Conservation (phyloP, 2,113 vertebrate species). For the Cettia cetti region DNA sequence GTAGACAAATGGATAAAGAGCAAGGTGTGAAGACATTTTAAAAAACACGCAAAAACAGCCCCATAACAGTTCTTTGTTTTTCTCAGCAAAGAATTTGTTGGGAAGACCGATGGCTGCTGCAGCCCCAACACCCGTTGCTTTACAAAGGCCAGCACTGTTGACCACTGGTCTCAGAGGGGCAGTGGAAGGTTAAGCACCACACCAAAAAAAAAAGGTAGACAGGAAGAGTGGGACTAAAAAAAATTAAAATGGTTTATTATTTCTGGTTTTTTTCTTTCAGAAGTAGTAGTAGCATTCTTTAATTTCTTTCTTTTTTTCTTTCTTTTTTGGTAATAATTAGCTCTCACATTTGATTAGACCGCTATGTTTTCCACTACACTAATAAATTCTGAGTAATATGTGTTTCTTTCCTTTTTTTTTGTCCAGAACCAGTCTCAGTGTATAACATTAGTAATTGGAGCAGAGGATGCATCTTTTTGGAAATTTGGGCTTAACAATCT, state of each 20-base stretch:
- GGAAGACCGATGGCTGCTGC: fast-evolving
- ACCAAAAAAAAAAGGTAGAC: neutral
- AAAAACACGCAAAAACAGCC: neutral
- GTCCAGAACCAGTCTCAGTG: neutral
- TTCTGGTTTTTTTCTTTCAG: neutral
- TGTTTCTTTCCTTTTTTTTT: neutral
- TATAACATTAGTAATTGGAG: neutral
- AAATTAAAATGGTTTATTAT: neutral
- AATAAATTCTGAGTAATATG: neutral
- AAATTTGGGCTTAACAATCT: neutral
- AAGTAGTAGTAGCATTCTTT: neutral
- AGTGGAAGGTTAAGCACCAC: neutral
- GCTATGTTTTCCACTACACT: neutral
- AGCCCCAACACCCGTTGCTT: fast-evolving
- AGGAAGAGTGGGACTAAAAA: neutral
- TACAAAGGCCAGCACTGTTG: neutral
- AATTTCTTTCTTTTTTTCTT: neutral
- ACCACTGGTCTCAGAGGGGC: neutral
- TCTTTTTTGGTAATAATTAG: neutral
- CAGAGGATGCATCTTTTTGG: neutral
- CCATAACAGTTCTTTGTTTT: neutral
- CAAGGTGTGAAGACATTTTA: neutral
- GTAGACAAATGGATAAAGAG: neutral
- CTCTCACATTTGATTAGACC: neutral
- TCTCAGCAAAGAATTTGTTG: neutral